Evolutionary conservation across 1,140 invertebrate genomes (phyloP), one percentile per base, ranked within the genome.

Genomic region (Hypothenemus hampei): DNA sequence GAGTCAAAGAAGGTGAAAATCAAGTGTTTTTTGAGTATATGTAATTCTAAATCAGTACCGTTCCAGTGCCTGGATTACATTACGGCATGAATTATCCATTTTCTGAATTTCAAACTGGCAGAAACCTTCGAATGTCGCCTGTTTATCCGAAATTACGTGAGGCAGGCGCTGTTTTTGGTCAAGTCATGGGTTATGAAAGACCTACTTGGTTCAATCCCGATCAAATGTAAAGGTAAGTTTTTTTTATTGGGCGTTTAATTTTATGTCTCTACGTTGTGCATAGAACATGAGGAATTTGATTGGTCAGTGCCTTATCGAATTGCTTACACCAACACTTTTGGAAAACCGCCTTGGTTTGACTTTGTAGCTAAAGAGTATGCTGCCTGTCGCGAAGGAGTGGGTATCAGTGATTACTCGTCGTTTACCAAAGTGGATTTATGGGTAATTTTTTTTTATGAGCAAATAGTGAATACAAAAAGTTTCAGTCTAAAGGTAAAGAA

Each of bases 151-250:
- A 91, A 56, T 73, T 98, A 1, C 81, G 87, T 67, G 86, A 91
- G 68, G 88, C 87, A 24, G 96, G 96, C 0, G 97, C 93, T n/a
- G 86, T 96, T 8, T 99, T 98, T 76, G 92, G 92, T 6, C 94
- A 98, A 73, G 92, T 93, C 20, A 98, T 98, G 93, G 96, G 95
- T 1, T 99, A 98, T 71, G 97, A 99, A 72, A 77, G 96, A 60
- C 91, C 96, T 0, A 83, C 90, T 26, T 98, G 91, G 82, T 99
- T 97, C 74, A 83, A 90, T 58, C 69, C 72, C 20, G 65, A 73
- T 54, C 66, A 77, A 43, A 72, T 74, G 40, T n/a, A 61, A 76
- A 35, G 81, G 82, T 83, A 68, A 69, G 7, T 0, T 7, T 37
- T 37, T 47, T 36, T 31, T 8, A 11, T 33, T 16, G 6, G 15